Evolutionary conservation across 2,888 invertebrate genomes (phyloP).

Genomic region (Odiellus spinosus): DNA sequence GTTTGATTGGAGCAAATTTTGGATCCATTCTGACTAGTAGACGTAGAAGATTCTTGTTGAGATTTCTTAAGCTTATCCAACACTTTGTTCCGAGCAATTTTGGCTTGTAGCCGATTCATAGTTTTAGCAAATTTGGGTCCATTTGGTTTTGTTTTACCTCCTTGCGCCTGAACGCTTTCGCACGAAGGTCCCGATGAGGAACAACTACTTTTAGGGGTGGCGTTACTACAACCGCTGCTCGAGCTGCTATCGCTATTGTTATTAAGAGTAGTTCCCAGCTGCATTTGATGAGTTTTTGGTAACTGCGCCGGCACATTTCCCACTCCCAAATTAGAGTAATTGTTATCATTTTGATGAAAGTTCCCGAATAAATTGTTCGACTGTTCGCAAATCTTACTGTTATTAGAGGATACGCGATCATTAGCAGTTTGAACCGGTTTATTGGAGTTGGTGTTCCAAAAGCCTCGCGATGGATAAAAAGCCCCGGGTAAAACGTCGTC

Average conservation of each 20-base stretch:
- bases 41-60: slow-evolving; percentile 18
- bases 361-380: background rate
- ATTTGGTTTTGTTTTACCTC: slow-evolving; percentile 13
- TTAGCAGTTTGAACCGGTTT: too few species aligned
- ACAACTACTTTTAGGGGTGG: slow-evolving; percentile 8
- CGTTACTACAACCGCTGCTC: slow-evolving; percentile 2
- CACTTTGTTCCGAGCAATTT: slow-evolving; percentile 32
- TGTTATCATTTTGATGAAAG: too few species aligned
- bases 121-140: slow-evolving; percentile 25
- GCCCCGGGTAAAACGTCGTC: slow-evolving; percentile 8
- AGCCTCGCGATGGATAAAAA: slow-evolving; percentile 11
- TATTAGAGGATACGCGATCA: too few species aligned
- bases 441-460: slow-evolving; percentile 12
- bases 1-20: background rate
- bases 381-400: background rate
- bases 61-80: slow-evolving; percentile 29
- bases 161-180: slow-evolving; percentile 6
- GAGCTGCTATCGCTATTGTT: background rate
- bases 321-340: too few species aligned
- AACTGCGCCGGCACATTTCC: too few species aligned
- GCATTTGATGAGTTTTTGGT: too few species aligned
- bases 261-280: background rate
- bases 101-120: slow-evolving; percentile 31
- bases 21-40: too few species aligned
- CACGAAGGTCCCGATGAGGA: slow-evolving; percentile 4